phyloP scores from a whole-genome alignment of 2,888 invertebrate genomes.

The Psylliodes chrysocephalus region DNA sequence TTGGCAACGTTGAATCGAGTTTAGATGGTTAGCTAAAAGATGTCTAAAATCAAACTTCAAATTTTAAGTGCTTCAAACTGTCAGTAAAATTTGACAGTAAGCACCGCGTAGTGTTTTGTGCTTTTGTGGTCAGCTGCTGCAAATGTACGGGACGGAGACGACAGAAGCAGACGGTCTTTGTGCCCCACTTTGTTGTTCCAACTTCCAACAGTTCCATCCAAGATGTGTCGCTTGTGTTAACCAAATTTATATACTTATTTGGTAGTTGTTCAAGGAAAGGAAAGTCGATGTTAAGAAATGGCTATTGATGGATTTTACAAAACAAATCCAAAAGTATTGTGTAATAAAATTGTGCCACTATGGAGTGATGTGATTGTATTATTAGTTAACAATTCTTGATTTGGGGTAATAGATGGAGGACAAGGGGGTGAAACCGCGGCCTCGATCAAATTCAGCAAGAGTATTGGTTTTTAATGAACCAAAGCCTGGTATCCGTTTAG shows the following conservation, averaged over 20 bases:
- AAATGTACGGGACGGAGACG: neutral
- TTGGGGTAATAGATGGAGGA: constrained; percentile 58
- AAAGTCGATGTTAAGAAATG: constrained; percentile 37
- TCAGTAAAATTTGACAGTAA: neutral
- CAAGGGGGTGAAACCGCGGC: constrained; percentile 59
- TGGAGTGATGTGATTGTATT: constrained; percentile 45
- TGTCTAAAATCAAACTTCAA: too few relatives aligned
- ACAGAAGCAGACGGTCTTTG: constrained; percentile 17
- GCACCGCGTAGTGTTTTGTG: too few relatives aligned
- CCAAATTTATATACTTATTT: constrained; percentile 21
- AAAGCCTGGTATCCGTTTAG: constrained; percentile 54
- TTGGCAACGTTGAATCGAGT: neutral
- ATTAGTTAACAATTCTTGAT: constrained; percentile 42
- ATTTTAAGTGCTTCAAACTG: too few relatives aligned
- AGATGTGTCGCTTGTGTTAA: constrained; percentile 15
- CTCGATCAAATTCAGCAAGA: constrained; percentile 73
- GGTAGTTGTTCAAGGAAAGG: constrained; percentile 27
- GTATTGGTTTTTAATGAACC: constrained; percentile 82
- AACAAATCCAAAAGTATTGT: constrained; percentile 31
- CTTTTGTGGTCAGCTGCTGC: constrained; percentile 15
- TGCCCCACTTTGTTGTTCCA: constrained; percentile 24
- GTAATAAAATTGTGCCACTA: constrained; percentile 34
- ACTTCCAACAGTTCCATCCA: too few relatives aligned
- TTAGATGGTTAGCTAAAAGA: too few relatives aligned
- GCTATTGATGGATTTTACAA: constrained; percentile 26